Conservation (phyloP, 2,888 invertebrate genomes). For the Conchocele bisecta region DNA sequence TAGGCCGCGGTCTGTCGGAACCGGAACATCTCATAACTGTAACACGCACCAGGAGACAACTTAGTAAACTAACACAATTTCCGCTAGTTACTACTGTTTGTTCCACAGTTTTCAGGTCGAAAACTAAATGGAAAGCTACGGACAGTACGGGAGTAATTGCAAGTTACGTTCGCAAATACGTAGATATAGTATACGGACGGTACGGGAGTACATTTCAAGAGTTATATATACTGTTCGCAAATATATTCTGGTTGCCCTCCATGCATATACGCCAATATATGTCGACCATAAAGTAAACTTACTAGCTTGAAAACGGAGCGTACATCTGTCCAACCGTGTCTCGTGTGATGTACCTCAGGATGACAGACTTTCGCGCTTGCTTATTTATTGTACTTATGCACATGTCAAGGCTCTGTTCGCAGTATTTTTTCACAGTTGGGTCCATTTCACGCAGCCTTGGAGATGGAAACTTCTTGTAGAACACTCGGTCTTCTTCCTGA, state of each 20-base stretch:
- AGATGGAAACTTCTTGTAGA: conserved; percentile 68
- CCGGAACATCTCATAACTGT: conserved; percentile 63
- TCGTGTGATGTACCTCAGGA: conserved; percentile 33
- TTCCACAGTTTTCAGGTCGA: no score
- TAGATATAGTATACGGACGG: neutral
- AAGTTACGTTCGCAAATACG: neutral
- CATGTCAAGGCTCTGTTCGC: conserved; percentile 47
- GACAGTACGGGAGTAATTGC: no score
- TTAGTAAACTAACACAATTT: no score
- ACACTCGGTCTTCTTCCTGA: conserved; percentile 44
- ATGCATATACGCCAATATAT: no score
- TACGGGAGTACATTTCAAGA: no score
- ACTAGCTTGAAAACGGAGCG: conserved; percentile 38
- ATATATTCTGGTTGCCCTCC: no score
- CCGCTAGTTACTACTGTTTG: no score
- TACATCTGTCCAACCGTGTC: neutral
- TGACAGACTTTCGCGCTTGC: conserved; percentile 45
- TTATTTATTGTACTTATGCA: conserved; percentile 59
- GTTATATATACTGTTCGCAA: no score
- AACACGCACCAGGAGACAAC: no score
- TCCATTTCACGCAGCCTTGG: conserved; percentile 62
- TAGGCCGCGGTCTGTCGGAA: conserved; percentile 71
- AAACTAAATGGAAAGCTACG: no score
- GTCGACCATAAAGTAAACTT: no score
- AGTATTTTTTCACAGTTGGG: conserved; percentile 35